Evolutionary conservation across 2,113 vertebrate species (phyloP), one percentile per base, ranked within the genome.

Genomic region (Athene cunicularia): DNA sequence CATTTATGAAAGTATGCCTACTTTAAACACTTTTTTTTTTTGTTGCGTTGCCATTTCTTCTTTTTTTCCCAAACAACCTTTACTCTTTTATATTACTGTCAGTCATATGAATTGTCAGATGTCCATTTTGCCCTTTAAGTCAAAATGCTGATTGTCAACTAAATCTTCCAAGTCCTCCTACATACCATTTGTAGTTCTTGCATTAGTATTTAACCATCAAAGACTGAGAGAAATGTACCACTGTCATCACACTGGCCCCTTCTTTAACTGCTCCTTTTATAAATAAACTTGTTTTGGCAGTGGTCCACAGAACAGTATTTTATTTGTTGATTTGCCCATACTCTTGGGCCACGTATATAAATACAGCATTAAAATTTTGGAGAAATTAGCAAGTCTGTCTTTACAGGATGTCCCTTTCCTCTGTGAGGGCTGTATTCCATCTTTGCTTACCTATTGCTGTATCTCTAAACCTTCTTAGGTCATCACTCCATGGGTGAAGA

Each of bases 121-220:
- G 15, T 18, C 50, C 63, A 33, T 94, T 92, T 96, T 92, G n/a
- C 72, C 41, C 73, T 41, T 91, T 62, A 73, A 95, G 47, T 73
- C 21, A 86, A 80, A 94, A 91, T 89, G 45, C 67, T 26, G 3
- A 50, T 74, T 89, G 93, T 80, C 83, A 67, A 47, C 73, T 68
- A 50, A 53, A 74, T 77, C 83, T 94, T 96, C 72, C 63, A 86
- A 59, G 41, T 77, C 83, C 84, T 91, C 80, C 94, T 91, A 73
- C 22, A 0, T 92, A 88, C 75, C 58, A 39, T 86, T 90, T 80
- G 67, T 71, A 95, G 59, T 83, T 83, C 80, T 90, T 88, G 53
- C 58, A 53, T 50, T 94, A 52, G 12, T 64, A 33, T 91, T 88
- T 71, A 92, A 0, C 43, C 20, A 39, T 90, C 66, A 86, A 90